These are phyloP conservation scores for Barypeithes pellucidus DNA, from an alignment of 2,888 invertebrate genomes.

Conservation along the genomic window DNA sequence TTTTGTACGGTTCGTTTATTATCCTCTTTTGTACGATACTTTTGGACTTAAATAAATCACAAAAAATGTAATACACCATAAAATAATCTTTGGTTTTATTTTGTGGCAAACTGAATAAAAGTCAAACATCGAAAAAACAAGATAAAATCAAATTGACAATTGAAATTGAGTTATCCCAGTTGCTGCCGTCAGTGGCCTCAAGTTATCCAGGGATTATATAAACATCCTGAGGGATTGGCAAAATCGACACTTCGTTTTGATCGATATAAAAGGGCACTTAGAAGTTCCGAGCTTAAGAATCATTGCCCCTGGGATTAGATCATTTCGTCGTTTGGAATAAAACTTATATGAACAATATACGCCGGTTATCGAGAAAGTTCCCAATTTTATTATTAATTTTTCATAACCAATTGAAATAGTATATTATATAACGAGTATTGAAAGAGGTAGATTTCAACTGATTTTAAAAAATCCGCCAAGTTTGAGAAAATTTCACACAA, in stretches of 20 bases:
- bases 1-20: too few relatives aligned
- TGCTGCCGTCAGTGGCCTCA: slow-evolving; percentile 32
- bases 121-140: slow-evolving; percentile 39
- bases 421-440: too few relatives aligned
- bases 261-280: slow-evolving; percentile 43
- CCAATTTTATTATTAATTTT: not conserved
- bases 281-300: slow-evolving; percentile 38
- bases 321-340: slow-evolving; percentile 35
- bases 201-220: slow-evolving; percentile 40
- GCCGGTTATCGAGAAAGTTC: not conserved
- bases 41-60: not conserved
- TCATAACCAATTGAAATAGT: too few relatives aligned
- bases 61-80: not conserved
- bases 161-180: slow-evolving; percentile 43
- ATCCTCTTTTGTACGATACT: too few relatives aligned
- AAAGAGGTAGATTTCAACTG: too few relatives aligned
- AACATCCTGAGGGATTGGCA: slow-evolving; percentile 36
- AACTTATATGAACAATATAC: slow-evolving; percentile 21
- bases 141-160: slow-evolving; percentile 35
- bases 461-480: too few relatives aligned
- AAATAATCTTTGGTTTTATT: slow-evolving; percentile 23
- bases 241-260: slow-evolving; percentile 41
- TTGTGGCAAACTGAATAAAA: slow-evolving; percentile 24
- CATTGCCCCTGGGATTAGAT: slow-evolving; percentile 30
- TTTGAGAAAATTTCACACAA: too few relatives aligned